Conservation (phyloP, 2,797 vertebrate genomes). For the Rallus crepitans region DNA sequence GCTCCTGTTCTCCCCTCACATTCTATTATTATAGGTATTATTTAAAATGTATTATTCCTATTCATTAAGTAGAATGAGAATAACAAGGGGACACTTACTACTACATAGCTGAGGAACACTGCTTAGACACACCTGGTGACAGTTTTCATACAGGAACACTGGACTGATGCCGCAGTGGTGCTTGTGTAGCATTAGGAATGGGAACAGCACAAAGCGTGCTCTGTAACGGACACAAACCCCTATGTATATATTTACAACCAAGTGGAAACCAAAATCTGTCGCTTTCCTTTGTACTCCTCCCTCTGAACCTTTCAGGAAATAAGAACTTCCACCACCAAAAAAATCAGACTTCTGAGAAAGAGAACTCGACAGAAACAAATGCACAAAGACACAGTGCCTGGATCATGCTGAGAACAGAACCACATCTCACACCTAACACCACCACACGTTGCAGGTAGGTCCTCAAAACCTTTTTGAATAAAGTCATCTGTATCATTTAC, state of each 20-base stretch:
- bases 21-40: slow-evolving; percentile 19
- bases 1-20: not conserved
- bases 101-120: not conserved
- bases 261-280: not conserved
- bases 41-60: slow-evolving; percentile 50
- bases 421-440: fast-evolving
- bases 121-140: not conserved
- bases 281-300: not conserved
- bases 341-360: too few species aligned
- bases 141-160: not conserved
- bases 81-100: not conserved
- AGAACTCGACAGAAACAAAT: too few species aligned
- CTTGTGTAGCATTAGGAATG: not conserved
- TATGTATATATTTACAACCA: not conserved
- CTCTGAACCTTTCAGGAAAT: not conserved
- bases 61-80: slow-evolving; percentile 31
- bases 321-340: not conserved
- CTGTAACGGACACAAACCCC: not conserved
- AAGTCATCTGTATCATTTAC: not conserved
- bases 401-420: too few species aligned
- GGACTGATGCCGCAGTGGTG: not conserved
- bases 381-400: not conserved
- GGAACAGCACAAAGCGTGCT: not conserved
- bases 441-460: fast-evolving
- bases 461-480: not conserved